phyloP scores from a whole-genome alignment of 2,888 invertebrate genomes.

The Bedellia somnulentella region DNA sequence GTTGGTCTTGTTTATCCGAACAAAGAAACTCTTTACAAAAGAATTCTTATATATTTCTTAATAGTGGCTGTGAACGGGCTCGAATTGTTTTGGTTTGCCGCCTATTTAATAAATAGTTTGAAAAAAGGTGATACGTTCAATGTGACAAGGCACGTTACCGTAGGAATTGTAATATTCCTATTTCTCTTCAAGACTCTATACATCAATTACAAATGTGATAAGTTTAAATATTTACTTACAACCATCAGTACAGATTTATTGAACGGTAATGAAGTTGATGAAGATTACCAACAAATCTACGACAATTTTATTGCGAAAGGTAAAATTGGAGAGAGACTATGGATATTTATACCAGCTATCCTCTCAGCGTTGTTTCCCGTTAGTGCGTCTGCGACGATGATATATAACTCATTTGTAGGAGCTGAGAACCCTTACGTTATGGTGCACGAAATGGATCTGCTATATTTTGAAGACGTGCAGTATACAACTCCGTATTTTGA shows the following conservation, averaged over 20 bases:
- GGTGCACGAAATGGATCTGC: conserved; percentile 34
- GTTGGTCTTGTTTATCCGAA: conserved; percentile 31
- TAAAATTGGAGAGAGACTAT: conserved; percentile 21
- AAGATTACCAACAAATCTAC: conserved; percentile 25
- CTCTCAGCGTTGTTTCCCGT: conserved; percentile 26
- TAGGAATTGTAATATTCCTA: conserved; percentile 21
- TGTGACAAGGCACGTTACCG: conserved; percentile 25
- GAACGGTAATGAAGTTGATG: conserved; percentile 22
- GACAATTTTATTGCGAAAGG: conserved; percentile 21
- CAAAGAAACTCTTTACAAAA: conserved; percentile 14
- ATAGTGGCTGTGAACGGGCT: conserved; percentile 14
- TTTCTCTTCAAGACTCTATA: conserved; percentile 34
- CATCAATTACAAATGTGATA: conserved; percentile 19
- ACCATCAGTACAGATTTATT: conserved; percentile 26
- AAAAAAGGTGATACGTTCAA: conserved; percentile 23
- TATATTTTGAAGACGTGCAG: conserved; percentile 27
- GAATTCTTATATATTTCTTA: conserved; percentile 14
- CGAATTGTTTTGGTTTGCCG: conserved; percentile 25
- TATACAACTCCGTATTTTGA: conserved; percentile 31
- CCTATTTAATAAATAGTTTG: conserved; percentile 23
- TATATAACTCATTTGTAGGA: conserved; percentile 21
- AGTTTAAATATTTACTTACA: conserved; percentile 20
- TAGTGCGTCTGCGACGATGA: conserved; percentile 22
- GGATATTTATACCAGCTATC: conserved; percentile 25
- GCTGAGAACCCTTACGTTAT: conserved; percentile 19